phyloP scores from a whole-genome alignment of 2,888 invertebrate species.

The Nemurella pictetii region DNA sequence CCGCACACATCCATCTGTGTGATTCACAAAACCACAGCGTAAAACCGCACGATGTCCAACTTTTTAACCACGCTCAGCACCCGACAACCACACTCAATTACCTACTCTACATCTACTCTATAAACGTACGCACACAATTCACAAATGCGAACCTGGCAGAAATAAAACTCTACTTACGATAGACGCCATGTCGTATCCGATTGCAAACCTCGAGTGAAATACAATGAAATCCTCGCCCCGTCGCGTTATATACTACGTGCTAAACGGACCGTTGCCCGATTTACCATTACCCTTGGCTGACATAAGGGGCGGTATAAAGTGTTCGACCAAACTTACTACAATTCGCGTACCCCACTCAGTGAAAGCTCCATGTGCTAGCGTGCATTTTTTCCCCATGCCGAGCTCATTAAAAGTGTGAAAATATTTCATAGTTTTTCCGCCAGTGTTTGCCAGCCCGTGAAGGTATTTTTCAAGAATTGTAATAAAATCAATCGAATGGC shows the following conservation, averaged over 20 bases:
- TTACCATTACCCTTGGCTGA: background rate
- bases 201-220: background rate
- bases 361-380: background rate
- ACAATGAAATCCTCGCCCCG: background rate
- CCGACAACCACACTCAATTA: background rate
- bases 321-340: background rate
- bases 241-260: background rate
- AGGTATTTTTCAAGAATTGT: constrained; percentile 16
- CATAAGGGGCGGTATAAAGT: background rate
- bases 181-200: background rate
- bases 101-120: background rate
- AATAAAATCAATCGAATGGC: constrained; percentile 1
- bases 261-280: background rate
- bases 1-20: too few relatives aligned
- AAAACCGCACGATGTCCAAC: background rate
- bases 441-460: constrained; percentile 6
- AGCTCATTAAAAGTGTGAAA: background rate
- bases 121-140: too few relatives aligned
- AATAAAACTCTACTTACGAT: background rate
- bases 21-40: background rate
- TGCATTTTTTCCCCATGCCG: background rate
- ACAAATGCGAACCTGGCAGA: background rate
- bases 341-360: background rate
- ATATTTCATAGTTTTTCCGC: background rate
- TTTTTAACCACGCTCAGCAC: background rate